phyloP scores from a whole-genome alignment of 1,140 invertebrate species.

The Nasonia longicornis region DNA sequence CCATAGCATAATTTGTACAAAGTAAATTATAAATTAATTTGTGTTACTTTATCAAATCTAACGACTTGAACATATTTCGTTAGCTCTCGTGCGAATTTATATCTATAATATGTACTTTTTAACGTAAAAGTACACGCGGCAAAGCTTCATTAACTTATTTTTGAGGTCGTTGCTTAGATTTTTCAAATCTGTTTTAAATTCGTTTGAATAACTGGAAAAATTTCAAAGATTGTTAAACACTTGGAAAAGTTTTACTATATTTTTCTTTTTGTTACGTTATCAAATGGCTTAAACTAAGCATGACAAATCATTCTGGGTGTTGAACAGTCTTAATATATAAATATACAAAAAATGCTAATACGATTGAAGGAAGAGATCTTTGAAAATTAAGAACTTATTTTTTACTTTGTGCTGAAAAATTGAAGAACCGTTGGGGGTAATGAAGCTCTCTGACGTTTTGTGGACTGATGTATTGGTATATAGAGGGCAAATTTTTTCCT shows the following conservation, averaged over 20 bases:
- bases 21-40: constrained; percentile 41
- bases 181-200: constrained; percentile 25
- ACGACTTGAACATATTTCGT: constrained; percentile 42
- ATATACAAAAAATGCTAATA: constrained; percentile 11
- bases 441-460: constrained; percentile 40
- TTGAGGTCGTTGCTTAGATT: background rate
- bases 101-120: constrained; percentile 39
- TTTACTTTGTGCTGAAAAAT: constrained; percentile 42
- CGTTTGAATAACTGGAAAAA: constrained; percentile 15
- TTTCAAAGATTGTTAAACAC: constrained; percentile 28
- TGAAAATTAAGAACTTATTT: constrained; percentile 42
- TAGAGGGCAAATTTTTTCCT: constrained; percentile 42
- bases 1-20: constrained; percentile 33
- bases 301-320: constrained; percentile 7
- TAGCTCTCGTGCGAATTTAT: constrained; percentile 30
- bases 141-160: constrained; percentile 38
- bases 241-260: constrained; percentile 1
- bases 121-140: constrained; percentile 22
- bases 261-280: constrained; percentile 8
- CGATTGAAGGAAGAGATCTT: constrained; percentile 40
- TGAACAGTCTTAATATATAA: constrained; percentile 19
- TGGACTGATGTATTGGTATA: constrained; percentile 47
- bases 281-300: constrained; percentile 20
- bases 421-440: constrained; percentile 32
- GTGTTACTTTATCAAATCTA: constrained; percentile 37